A percentile compares a stretch with the other conserved stretches of the same genome.
These are phyloP conservation scores for Pristiophorus japonicus DNA, from an alignment of 2,113 vertebrate genomes.

Conservation along the genomic window DNA sequence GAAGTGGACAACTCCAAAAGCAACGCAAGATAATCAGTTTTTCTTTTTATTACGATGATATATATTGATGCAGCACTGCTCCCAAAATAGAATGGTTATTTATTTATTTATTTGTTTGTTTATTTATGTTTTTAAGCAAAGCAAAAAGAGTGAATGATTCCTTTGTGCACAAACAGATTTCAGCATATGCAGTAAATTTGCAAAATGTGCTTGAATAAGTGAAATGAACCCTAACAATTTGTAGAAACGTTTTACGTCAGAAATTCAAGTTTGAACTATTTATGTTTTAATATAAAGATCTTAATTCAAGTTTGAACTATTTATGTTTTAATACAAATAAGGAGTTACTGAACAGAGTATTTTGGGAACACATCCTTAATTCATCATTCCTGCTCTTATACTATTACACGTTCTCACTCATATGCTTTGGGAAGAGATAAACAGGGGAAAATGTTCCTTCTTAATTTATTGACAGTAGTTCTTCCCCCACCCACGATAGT, in stretches of 20 bases:
- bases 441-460: background rate
- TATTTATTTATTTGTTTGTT: background rate
- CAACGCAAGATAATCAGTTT: conserved; percentile 77
- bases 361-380: background rate
- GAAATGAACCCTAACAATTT: background rate
- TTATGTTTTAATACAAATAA: background rate
- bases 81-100: background rate
- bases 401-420: background rate
- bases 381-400: background rate
- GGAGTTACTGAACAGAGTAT: background rate
- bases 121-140: background rate
- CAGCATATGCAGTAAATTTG: background rate
- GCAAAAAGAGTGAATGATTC: background rate
- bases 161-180: background rate
- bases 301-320: no score
- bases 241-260: background rate
- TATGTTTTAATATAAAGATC: background rate
- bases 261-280: background rate
- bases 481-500: background rate
- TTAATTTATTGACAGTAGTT: background rate
- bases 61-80: background rate
- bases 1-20: conserved; percentile 83
- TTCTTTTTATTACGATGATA: conserved; percentile 76
- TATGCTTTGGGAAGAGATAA: background rate
- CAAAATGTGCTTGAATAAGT: background rate